phyloP scores from a whole-genome alignment of 2,797 vertebrate species.

The Loris lydekkerianus region DNA sequence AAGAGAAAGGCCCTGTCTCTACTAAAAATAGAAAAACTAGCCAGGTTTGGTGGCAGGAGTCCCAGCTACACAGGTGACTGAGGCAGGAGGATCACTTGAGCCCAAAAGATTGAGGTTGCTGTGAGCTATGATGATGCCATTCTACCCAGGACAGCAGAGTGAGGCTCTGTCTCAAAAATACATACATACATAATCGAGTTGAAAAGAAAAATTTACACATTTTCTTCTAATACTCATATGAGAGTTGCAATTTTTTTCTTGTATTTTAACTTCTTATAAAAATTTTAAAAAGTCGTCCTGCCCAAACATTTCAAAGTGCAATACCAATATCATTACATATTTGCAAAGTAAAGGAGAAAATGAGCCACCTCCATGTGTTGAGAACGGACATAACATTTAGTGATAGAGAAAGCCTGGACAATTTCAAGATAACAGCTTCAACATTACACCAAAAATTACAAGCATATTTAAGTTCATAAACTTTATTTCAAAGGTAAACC shows the following conservation, averaged over 20 bases:
- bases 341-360: not conserved
- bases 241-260: not conserved
- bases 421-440: not conserved
- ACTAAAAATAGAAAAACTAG: no score
- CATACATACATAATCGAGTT: not conserved
- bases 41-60: no score
- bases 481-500: not conserved
- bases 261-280: not conserved
- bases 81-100: no score
- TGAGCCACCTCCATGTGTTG: not conserved
- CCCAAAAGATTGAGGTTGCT: no score
- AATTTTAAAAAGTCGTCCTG: not conserved
- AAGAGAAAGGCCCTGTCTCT: no score
- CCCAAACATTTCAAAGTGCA: slow-evolving; percentile 42
- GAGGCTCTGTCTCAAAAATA: no score
- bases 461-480: not conserved
- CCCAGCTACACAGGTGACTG: no score
- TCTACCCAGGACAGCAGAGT: no score
- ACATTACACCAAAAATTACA: not conserved
- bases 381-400: not conserved
- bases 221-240: not conserved
- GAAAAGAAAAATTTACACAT: not conserved
- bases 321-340: not conserved
- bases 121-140: no score
- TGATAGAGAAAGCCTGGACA: not conserved